A percentile compares a stretch with the other conserved stretches of the same genome.
These are phyloP conservation scores for Zootermopsis nevadensis DNA, from an alignment of 2,888 invertebrate species.

Conservation along the genomic window DNA sequence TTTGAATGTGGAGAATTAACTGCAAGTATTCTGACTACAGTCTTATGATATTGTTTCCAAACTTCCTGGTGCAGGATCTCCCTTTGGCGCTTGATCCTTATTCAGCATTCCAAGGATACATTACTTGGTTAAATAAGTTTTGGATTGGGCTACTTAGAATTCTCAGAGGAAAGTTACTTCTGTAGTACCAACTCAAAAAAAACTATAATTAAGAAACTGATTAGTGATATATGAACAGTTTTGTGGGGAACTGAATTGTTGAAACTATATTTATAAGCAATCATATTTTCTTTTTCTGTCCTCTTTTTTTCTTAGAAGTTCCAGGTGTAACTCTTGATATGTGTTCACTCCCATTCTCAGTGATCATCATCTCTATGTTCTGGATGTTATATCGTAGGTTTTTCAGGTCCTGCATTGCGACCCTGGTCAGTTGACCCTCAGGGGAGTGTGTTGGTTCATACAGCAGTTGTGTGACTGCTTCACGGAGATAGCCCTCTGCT, in stretches of 20 bases:
- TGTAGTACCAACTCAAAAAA: no score
- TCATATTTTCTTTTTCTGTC: background rate
- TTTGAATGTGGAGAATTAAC: no score
- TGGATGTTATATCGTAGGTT: conserved; percentile 38
- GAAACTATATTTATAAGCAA: background rate
- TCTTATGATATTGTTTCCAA: no score
- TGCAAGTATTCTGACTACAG: no score
- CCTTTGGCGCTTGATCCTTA: no score
- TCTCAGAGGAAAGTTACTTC: no score
- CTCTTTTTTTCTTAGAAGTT: background rate
- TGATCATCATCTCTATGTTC: conserved; percentile 7
- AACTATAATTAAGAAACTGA: no score
- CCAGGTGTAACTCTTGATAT: background rate
- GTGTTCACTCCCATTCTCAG: background rate
- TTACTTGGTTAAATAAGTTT: no score
- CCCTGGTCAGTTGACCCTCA: conserved; percentile 74
- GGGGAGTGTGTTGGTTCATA: conserved; percentile 76
- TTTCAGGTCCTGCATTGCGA: conserved; percentile 64
- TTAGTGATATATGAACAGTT: background rate
- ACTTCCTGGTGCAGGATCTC: no score
- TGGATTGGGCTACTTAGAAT: no score
- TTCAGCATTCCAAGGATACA: no score
- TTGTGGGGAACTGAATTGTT: background rate
- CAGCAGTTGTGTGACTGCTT: conserved; percentile 73
- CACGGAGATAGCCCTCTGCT: conserved; percentile 72